Conservation (phyloP, 2,113 vertebrate genomes). For the Calyptomena viridis region DNA sequence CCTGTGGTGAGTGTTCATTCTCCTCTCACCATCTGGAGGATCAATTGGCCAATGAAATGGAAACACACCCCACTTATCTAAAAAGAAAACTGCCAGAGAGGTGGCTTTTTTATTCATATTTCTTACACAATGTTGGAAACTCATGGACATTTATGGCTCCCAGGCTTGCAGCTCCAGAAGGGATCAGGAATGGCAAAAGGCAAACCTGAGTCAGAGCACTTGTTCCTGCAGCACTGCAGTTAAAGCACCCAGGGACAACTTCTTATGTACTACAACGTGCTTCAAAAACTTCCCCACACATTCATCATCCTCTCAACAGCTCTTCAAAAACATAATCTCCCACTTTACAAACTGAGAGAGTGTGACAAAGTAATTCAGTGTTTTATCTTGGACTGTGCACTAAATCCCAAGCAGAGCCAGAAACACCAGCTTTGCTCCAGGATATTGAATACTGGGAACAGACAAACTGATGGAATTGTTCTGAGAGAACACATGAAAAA, state of each 20-base stretch:
- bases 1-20: not conserved
- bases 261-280: not conserved
- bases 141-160: not conserved
- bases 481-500: not conserved
- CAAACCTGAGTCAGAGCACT: not conserved
- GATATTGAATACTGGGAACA: not conserved
- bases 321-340: not conserved
- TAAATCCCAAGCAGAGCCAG: not conserved
- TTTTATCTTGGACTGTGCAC: not conserved
- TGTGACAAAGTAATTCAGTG: not conserved
- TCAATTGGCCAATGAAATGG: constrained; percentile 20
- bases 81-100: not conserved
- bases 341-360: not conserved
- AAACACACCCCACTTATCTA: not conserved
- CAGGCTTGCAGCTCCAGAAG: not conserved
- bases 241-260: not conserved
- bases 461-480: not conserved
- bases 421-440: not conserved
- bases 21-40: constrained; percentile 3
- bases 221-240: not conserved
- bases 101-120: not conserved
- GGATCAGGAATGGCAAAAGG: not conserved
- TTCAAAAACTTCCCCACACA: not conserved
- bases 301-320: not conserved
- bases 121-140: not conserved